A percentile compares a stretch with the other conserved stretches of the same genome.
phyloP scores from a whole-genome alignment of 1,140 invertebrate genomes.

The Zaprionus kolodkinae region DNA sequence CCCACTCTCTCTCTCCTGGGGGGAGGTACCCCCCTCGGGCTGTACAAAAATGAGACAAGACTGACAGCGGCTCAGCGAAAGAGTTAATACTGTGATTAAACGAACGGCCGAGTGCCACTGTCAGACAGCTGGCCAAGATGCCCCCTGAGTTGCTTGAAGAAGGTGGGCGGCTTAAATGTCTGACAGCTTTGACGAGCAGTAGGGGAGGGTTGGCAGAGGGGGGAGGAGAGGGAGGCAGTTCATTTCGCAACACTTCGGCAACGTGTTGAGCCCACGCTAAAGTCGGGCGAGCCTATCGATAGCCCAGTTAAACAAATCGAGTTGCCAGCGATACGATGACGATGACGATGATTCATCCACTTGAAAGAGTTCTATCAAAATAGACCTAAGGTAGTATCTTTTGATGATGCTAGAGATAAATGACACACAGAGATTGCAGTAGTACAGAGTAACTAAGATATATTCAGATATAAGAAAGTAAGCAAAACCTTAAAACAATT shows the following conservation, averaged over 20 bases:
- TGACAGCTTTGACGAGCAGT: conserved; percentile 51
- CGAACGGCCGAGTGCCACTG: conserved; percentile 73
- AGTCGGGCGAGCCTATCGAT: conserved; percentile 7
- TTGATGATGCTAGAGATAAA: neutral
- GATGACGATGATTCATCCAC: neutral
- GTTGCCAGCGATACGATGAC: conserved; percentile 12
- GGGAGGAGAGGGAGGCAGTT: neutral
- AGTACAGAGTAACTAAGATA: conserved; percentile 1
- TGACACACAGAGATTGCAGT: neutral
- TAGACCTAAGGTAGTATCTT: neutral
- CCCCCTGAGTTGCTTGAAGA: conserved; percentile 8
- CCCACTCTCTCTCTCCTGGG: neutral
- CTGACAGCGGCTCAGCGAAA: conserved; percentile 83
- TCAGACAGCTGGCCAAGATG: conserved; percentile 53
- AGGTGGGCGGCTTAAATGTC: conserved; percentile 69
- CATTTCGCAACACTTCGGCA: conserved; percentile 8
- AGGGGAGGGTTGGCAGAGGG: neutral
- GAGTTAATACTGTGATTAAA: conserved; percentile 84
- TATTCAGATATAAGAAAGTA: neutral
- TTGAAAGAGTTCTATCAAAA: neutral
- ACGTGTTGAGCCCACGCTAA: conserved; percentile 27
- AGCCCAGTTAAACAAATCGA: conserved; percentile 2
- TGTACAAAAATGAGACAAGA: conserved; percentile 68
- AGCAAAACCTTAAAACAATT: no score
- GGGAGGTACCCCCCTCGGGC: neutral